These are phyloP conservation scores for Phycodurus eques DNA, from an alignment of 2,113 vertebrate genomes.

Conservation along the genomic window DNA sequence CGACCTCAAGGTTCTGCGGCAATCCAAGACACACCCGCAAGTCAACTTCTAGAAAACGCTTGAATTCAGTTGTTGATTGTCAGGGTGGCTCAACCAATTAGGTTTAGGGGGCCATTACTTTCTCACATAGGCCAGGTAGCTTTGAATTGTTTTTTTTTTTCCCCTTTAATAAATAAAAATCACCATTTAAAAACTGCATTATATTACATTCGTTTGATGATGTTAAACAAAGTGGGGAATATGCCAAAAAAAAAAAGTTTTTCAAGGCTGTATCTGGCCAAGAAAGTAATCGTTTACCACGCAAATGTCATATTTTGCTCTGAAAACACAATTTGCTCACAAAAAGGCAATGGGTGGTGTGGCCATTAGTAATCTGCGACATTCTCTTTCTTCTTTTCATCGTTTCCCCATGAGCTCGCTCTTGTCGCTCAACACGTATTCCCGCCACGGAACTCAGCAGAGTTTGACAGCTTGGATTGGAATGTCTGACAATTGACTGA, in stretches of 20 bases:
- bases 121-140: too few relatives aligned
- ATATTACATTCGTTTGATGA: neutral
- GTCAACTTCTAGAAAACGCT: too few relatives aligned
- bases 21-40: too few relatives aligned
- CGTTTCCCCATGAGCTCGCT: conserved; percentile 22
- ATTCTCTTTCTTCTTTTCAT: conserved; percentile 8
- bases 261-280: too few relatives aligned
- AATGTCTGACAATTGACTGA: conserved; percentile 55
- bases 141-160: neutral
- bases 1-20: too few relatives aligned
- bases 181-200: too few relatives aligned
- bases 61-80: too few relatives aligned
- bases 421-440: conserved; percentile 48
- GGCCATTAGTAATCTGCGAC: conserved; percentile 44
- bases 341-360: conserved; percentile 19
- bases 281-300: neutral
- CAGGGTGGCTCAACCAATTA: too few relatives aligned
- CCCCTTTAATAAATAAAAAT: neutral
- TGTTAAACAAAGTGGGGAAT: too few relatives aligned
- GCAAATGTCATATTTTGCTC: neutral
- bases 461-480: conserved; percentile 30
- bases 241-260: too few relatives aligned
- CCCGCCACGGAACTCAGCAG: conserved; percentile 31
- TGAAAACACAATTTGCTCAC: neutral
- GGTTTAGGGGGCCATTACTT: too few relatives aligned